phyloP scores from a whole-genome alignment of 2,888 invertebrate species.

The Trissolcus japonicus region DNA sequence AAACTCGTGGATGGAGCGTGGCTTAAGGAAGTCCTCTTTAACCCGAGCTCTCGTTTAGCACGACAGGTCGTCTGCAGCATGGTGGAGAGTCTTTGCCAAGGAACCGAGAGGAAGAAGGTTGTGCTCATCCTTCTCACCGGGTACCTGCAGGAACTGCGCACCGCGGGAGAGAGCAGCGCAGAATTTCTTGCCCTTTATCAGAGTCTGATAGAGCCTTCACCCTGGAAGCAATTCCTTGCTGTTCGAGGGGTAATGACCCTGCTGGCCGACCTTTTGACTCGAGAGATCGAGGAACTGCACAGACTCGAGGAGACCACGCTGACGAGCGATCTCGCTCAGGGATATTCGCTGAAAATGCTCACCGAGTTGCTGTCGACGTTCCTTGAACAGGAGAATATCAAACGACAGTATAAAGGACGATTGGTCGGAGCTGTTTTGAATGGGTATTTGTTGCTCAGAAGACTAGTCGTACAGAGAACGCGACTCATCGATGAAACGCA shows the following conservation, averaged over 20 bases:
- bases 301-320: conserved; percentile 93
- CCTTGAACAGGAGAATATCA: conserved; percentile 90
- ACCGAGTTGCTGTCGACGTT: conserved; percentile 93
- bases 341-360: conserved; percentile 92
- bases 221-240: conserved; percentile 96
- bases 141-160: conserved; percentile 90
- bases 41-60: conserved; percentile 91
- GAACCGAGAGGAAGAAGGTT: conserved; percentile 82
- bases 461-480: conserved; percentile 95
- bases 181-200: conserved; percentile 94
- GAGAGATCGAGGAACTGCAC: conserved; percentile 92
- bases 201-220: conserved; percentile 87
- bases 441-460: conserved; percentile 92
- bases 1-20: conserved; percentile 85
- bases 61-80: conserved; percentile 93
- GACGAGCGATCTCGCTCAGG: conserved; percentile 95
- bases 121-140: conserved; percentile 91
- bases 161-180: conserved; percentile 93
- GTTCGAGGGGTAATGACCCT: conserved; percentile 89
- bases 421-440: conserved; percentile 93
- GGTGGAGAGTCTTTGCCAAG: conserved; percentile 88
- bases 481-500: conserved; percentile 97
- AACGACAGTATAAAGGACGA: conserved; percentile 92
- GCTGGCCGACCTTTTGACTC: conserved; percentile 89
- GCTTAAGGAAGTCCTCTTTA: conserved; percentile 94